Evolutionary conservation across 2,113 vertebrate species (phyloP).

Genomic region (Butastur rufipennis): DNA sequence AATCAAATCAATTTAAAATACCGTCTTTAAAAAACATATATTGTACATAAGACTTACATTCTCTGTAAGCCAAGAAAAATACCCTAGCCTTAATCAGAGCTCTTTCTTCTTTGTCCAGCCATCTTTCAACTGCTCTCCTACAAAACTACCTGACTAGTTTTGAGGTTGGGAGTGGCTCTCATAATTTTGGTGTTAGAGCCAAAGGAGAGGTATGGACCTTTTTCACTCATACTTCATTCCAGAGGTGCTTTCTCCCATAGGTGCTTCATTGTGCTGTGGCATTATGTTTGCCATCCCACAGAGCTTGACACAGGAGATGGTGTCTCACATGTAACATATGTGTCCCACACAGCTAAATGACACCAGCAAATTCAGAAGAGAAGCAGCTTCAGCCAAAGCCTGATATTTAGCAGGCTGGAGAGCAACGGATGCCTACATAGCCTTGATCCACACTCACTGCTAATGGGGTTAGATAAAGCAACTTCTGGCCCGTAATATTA

Average conservation of each 20-base stretch:
- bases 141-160: neutral
- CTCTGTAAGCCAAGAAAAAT: neutral
- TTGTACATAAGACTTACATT: neutral
- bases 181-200: neutral
- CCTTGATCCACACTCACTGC: neutral
- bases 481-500: neutral
- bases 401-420: neutral
- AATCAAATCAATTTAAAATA: slow-evolving; percentile 50
- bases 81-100: neutral
- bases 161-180: neutral
- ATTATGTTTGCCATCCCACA: neutral
- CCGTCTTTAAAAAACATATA: slow-evolving; percentile 10
- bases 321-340: too few relatives aligned
- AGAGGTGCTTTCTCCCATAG: neutral
- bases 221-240: neutral
- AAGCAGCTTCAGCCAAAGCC: neutral
- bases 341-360: neutral
- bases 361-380: neutral
- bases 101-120: neutral
- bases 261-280: neutral
- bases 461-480: neutral
- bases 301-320: neutral
- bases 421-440: rapidly evolving
- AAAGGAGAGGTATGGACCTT: neutral
- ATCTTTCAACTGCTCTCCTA: neutral